These are phyloP conservation scores for Diaperis boleti DNA, from an alignment of 2,888 invertebrate species.

Conservation along the genomic window DNA sequence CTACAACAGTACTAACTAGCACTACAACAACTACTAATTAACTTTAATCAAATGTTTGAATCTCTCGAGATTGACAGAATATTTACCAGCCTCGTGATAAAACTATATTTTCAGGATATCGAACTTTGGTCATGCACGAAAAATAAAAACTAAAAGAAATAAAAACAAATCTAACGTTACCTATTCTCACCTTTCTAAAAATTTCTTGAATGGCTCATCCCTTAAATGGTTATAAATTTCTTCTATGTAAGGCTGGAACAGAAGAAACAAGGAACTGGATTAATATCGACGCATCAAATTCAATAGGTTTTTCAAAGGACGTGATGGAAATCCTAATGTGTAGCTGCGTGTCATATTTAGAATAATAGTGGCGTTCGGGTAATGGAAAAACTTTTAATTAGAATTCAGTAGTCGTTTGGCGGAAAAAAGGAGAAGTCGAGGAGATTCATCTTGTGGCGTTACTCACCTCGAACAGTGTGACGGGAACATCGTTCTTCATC, in stretches of 20 bases:
- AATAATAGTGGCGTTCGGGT: slow-evolving; percentile 16
- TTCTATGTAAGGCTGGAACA: slow-evolving; percentile 98
- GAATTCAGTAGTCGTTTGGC: slow-evolving; percentile 13
- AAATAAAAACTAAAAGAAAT: slow-evolving; percentile 19
- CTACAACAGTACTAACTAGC: no score
- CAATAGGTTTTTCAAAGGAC: background rate
- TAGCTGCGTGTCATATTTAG: slow-evolving; percentile 17
- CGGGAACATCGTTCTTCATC: slow-evolving; percentile 96
- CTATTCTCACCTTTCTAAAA: slow-evolving; percentile 91
- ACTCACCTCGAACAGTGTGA: slow-evolving; percentile 96
- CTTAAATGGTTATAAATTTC: slow-evolving; percentile 98
- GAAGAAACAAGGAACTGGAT: slow-evolving; percentile 63
- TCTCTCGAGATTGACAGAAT: no score
- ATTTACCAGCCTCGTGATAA: no score
- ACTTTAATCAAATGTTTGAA: no score
- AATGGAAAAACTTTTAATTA: slow-evolving; percentile 41
- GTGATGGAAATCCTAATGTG: slow-evolving; percentile 7
- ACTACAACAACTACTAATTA: no score
- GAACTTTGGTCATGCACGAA: background rate
- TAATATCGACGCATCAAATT: slow-evolving; percentile 5
- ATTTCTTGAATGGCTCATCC: slow-evolving; percentile 97
- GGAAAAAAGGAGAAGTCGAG: slow-evolving; percentile 25
- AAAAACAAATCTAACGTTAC: slow-evolving; percentile 47
- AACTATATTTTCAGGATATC: background rate
- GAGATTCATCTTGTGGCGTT: slow-evolving; percentile 24